Evolutionary conservation across 2,888 invertebrate species (phyloP).

Genomic region (Branchellion lobata): DNA sequence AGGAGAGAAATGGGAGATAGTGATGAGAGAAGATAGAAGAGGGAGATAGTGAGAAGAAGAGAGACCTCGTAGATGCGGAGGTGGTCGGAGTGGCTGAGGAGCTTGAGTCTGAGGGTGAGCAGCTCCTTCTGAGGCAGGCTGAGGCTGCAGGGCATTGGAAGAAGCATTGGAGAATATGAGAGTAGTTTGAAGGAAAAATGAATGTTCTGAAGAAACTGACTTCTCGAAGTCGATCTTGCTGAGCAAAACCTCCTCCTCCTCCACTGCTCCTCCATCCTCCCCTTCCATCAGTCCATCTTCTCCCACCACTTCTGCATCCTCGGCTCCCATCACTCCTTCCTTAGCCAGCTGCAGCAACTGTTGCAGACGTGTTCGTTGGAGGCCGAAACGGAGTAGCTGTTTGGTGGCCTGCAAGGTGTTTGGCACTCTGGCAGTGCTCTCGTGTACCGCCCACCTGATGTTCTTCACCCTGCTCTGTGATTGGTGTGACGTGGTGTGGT

Average conservation of each 20-base stretch:
- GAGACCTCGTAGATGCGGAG: slow-evolving; percentile 72
- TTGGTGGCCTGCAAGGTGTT: slow-evolving; percentile 73
- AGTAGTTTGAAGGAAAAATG: not conserved
- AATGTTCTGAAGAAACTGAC: too few relatives aligned
- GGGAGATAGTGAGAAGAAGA: not conserved
- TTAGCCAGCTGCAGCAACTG: slow-evolving; percentile 66
- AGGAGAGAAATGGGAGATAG: not conserved
- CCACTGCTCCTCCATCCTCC: slow-evolving; percentile 10
- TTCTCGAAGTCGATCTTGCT: slow-evolving; percentile 20
- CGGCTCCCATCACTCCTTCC: too few relatives aligned
- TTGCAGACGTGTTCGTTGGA: slow-evolving; percentile 71
- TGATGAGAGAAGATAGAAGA: slow-evolving; percentile 2
- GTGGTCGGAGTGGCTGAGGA: slow-evolving; percentile 72
- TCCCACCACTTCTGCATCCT: slow-evolving; percentile 53
- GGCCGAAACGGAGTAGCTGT: slow-evolving; percentile 74
- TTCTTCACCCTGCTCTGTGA: slow-evolving; percentile 74
- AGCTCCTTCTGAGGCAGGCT: slow-evolving; percentile 72
- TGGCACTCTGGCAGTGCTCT: slow-evolving; percentile 75
- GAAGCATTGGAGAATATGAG: not conserved
- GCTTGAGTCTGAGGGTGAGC: slow-evolving; percentile 70
- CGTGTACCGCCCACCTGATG: slow-evolving; percentile 77
- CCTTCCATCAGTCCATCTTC: slow-evolving; percentile 51
- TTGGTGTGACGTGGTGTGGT: not conserved
- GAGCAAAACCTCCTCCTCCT: not conserved
- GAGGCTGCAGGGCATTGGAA: slow-evolving; percentile 58